Evolutionary conservation across 2,888 invertebrate genomes (phyloP).

Genomic region (Celastrina argiolus): DNA sequence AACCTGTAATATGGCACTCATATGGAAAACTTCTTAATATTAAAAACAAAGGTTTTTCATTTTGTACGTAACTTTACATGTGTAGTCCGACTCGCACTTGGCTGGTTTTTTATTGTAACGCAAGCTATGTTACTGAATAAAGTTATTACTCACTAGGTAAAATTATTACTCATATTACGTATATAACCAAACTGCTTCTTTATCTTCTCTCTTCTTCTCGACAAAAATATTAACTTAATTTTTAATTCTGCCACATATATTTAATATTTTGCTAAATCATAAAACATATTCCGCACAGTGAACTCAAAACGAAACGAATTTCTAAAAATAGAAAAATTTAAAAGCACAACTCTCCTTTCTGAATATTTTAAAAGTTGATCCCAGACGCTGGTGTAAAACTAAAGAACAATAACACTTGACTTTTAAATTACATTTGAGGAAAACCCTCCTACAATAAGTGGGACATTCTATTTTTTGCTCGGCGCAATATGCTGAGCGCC

Average conservation of each 20-base stretch:
- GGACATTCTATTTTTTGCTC: conserved; percentile 35
- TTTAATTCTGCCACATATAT: neutral
- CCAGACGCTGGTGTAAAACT: conserved; percentile 10
- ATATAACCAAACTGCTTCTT: too few relatives aligned
- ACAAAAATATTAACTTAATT: too few relatives aligned
- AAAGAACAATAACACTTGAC: conserved; percentile 31
- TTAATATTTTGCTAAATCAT: neutral
- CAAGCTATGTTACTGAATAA: too few relatives aligned
- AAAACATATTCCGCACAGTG: neutral
- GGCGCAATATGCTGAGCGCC: conserved; percentile 37
- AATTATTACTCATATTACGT: too few relatives aligned
- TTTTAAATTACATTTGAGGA: conserved; percentile 33
- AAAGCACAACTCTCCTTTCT: conserved; percentile 1
- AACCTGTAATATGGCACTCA: too few relatives aligned
- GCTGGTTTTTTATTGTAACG: too few relatives aligned
- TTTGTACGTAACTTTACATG: too few relatives aligned
- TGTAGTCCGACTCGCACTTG: too few relatives aligned
- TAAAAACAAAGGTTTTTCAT: too few relatives aligned
- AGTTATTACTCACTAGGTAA: too few relatives aligned
- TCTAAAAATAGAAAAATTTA: neutral
- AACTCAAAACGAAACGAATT: neutral
- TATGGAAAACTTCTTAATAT: too few relatives aligned
- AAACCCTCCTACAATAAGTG: conserved; percentile 34
- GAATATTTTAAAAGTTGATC: conserved; percentile 16
- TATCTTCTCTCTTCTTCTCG: too few relatives aligned